A percentile compares a stretch with the other conserved stretches of the same genome.
Evolutionary conservation across 2,888 invertebrate genomes (phyloP).

Genomic region (Eilema caniola): DNA sequence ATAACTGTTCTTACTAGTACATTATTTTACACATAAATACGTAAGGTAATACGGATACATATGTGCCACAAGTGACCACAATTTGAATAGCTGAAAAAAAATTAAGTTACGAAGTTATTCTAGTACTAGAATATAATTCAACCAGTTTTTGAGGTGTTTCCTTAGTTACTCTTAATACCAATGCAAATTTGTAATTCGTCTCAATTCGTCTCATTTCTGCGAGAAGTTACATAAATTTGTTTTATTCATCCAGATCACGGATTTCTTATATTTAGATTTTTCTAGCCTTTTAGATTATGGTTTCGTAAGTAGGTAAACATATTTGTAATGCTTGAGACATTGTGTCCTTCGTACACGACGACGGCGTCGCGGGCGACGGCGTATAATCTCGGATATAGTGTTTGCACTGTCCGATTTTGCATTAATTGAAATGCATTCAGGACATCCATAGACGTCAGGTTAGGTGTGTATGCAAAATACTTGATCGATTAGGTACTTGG

Average conservation of each 20-base stretch:
- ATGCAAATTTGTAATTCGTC: not conserved
- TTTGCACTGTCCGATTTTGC: conserved; percentile 31
- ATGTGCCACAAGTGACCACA: not conserved
- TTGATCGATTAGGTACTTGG: conserved; percentile 34
- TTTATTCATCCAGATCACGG: not conserved
- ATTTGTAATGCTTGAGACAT: not conserved
- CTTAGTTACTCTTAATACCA: not conserved
- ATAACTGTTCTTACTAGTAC: not conserved
- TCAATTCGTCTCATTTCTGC: too few species aligned
- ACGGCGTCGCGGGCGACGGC: too few species aligned
- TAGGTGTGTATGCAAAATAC: conserved; percentile 45
- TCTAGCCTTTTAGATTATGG: not conserved
- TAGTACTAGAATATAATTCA: not conserved
- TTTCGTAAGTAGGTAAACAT: conserved; percentile 1
- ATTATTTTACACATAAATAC: too few species aligned
- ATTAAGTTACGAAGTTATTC: not conserved
- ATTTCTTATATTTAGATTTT: not conserved
- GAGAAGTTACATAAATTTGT: not conserved
- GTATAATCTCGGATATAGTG: not conserved
- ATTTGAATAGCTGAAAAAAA: not conserved
- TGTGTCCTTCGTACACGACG: not conserved
- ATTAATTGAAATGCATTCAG: conserved; percentile 49
- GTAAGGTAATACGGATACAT: too few species aligned
- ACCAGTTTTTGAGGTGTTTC: not conserved
- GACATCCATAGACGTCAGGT: conserved; percentile 38